A percentile compares a stretch with the other conserved stretches of the same genome.
These are phyloP conservation scores for Paracanthobrama guichenoti DNA, from an alignment of 2,113 vertebrate genomes.

Conservation along the genomic window DNA sequence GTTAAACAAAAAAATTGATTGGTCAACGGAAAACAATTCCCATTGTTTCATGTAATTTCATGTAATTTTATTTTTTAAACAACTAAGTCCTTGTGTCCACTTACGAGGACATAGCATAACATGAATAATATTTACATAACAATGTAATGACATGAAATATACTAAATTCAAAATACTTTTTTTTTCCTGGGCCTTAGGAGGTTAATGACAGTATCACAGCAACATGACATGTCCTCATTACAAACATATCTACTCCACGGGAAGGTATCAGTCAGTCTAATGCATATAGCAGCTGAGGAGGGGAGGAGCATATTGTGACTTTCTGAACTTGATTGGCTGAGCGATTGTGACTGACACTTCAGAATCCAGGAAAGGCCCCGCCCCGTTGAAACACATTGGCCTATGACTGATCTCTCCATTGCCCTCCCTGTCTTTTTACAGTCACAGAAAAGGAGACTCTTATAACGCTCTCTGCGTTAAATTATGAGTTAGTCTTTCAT, in stretches of 20 bases:
- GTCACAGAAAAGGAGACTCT: neutral
- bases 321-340: slow-evolving; percentile 43
- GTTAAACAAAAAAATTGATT: no score
- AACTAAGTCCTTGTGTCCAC: no score
- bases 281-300: slow-evolving; percentile 6
- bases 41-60: no score
- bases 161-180: no score
- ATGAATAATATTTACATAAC: no score
- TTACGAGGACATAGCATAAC: no score
- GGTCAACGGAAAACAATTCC: no score
- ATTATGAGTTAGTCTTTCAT: slow-evolving; percentile 7
- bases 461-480: neutral
- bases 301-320: neutral
- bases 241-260: neutral
- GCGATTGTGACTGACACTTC: slow-evolving; percentile 21
- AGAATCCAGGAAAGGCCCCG: slow-evolving; percentile 6
- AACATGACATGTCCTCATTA: no score
- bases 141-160: no score
- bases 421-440: neutral
- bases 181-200: no score
- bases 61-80: no score
- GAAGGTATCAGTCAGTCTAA: neutral
- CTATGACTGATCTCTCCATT: slow-evolving; percentile 34
- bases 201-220: no score
- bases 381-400: slow-evolving; percentile 39